Evolutionary conservation across 2,797 vertebrate genomes (phyloP).

Genomic region (Coendou prehensilis): DNA sequence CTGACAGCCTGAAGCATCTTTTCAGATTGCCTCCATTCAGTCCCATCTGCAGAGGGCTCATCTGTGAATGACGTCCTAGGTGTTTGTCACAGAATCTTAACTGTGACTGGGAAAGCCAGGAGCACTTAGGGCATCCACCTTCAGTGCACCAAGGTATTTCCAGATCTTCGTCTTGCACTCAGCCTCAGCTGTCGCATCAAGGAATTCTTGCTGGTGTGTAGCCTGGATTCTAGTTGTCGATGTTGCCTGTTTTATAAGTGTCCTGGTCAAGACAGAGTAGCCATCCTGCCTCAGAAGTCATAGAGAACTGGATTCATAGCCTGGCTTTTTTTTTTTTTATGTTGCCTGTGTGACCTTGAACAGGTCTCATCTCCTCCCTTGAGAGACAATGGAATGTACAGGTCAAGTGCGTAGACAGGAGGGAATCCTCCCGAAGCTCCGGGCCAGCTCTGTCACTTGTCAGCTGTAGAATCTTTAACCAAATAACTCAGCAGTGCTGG

Average conservation of each 20-base stretch:
- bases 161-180: not conserved
- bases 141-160: slow-evolving; percentile 68
- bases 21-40: slow-evolving; percentile 83
- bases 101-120: slow-evolving; percentile 79
- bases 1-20: slow-evolving; percentile 77
- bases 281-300: not conserved
- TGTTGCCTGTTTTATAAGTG: slow-evolving; percentile 13
- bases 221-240: slow-evolving; percentile 6
- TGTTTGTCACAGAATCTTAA: slow-evolving; percentile 71
- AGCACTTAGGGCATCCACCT: not conserved
- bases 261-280: not conserved
- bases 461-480: not conserved
- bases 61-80: slow-evolving; percentile 73
- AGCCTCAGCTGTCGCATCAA: not conserved
- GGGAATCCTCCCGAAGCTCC: not conserved
- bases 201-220: not conserved
- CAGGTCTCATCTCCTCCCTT: not conserved
- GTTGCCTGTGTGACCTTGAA: not conserved
- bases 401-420: not conserved
- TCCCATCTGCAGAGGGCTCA: slow-evolving; percentile 81
- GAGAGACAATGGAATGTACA: not conserved
- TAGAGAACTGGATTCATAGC: not conserved
- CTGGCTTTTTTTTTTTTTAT: not conserved
- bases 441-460: not conserved
- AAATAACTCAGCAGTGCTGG: not conserved